These are phyloP conservation scores for Amblyornis subalaris DNA, from an alignment of 2,113 vertebrate genomes.

Conservation along the genomic window DNA sequence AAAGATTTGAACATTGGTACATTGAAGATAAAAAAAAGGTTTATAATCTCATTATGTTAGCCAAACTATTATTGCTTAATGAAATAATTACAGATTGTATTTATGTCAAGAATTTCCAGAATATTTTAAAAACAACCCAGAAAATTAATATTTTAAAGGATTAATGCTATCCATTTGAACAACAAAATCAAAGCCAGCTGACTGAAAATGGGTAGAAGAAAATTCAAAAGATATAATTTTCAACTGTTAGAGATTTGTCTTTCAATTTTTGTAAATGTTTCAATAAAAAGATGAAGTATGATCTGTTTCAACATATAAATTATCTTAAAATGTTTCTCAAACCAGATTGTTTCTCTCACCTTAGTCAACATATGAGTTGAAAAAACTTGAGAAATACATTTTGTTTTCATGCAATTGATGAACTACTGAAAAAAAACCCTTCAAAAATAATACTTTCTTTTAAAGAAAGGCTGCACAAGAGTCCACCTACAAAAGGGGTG, in stretches of 20 bases:
- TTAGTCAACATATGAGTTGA: not conserved
- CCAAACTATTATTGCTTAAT: not conserved
- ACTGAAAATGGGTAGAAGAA: not conserved
- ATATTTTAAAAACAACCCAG: fast-evolving
- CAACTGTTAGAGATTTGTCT: not conserved
- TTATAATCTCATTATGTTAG: not conserved
- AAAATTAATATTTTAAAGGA: not conserved
- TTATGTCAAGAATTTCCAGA: not conserved
- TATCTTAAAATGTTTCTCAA: not conserved
- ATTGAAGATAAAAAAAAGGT: not conserved
- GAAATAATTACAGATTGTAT: fast-evolving
- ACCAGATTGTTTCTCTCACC: not conserved
- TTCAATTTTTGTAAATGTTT: not conserved
- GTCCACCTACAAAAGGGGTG: not conserved
- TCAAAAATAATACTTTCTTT: not conserved
- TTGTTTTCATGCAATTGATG: not conserved
- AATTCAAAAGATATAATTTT: not conserved
- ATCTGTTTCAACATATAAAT: not conserved
- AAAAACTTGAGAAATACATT: not conserved
- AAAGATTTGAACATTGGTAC: not conserved
- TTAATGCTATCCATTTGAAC: not conserved
- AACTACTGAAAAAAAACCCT: not conserved
- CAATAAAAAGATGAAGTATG: not conserved
- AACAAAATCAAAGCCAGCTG: not conserved
- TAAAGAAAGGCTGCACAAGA: not conserved